A percentile compares a stretch with the other conserved stretches of the same genome.
Conservation (phyloP, 92 coral and sea anemone species). For the Parazoanthus darwini region DNA sequence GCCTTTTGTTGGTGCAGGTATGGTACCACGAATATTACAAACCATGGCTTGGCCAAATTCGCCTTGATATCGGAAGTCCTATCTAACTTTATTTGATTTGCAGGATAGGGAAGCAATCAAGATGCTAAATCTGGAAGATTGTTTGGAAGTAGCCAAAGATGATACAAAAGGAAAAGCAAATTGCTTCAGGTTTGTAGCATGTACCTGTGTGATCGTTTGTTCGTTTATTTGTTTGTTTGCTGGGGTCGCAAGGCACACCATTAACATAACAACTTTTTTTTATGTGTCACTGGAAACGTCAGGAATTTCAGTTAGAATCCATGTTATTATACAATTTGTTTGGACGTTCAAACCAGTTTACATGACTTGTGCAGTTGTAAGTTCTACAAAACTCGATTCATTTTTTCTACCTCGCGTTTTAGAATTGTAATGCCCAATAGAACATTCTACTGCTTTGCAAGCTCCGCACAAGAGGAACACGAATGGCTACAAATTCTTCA, state of each 20-base stretch:
- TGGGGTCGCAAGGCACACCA: no score
- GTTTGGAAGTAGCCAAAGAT: conserved; percentile 89
- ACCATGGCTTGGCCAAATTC: no score
- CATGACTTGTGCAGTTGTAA: neutral
- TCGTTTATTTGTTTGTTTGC: no score
- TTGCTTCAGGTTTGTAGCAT: conserved; percentile 75
- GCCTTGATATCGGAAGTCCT: no score
- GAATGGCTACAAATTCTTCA: conserved; percentile 92
- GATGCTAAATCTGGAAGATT: conserved; percentile 81
- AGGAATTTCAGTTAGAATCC: neutral
- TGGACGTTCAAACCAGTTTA: neutral
- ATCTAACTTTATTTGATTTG: neutral
- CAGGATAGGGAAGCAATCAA: conserved; percentile 89
- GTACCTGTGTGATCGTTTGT: no score
- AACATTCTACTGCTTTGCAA: conserved; percentile 94
- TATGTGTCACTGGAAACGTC: neutral
- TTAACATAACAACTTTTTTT: no score
- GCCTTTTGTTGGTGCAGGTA: no score
- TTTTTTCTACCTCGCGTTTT: neutral
- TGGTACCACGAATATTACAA: no score
- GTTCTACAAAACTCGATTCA: neutral
- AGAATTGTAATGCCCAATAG: conserved; percentile 96
- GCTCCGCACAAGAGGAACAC: conserved; percentile 89
- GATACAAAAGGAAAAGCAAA: conserved; percentile 91
- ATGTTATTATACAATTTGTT: no score